A percentile compares a stretch with the other conserved stretches of the same genome.
Evolutionary conservation across 2,113 vertebrate genomes (phyloP).

Genomic region (Setophaga coronata): DNA sequence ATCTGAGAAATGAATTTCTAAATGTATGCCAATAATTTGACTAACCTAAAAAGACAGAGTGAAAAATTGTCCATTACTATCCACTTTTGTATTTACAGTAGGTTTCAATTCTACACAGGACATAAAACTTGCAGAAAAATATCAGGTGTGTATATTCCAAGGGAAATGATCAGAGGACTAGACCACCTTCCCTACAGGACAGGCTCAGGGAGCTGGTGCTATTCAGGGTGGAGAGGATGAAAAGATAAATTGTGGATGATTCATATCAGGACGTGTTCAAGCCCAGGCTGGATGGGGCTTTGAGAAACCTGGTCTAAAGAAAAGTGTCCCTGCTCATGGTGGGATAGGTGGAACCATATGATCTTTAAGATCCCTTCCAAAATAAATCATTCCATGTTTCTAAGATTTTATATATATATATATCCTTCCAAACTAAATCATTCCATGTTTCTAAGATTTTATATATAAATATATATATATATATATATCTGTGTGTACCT

Average conservation of each 20-base stretch:
- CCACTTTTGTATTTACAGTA: neutral
- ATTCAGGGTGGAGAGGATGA: neutral
- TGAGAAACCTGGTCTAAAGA: neutral
- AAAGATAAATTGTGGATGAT: neutral
- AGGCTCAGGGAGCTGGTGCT: rapidly evolving
- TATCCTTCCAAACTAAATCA: too few relatives aligned
- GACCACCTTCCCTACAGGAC: neutral
- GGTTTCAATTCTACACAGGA: neutral
- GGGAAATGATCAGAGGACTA: rapidly evolving
- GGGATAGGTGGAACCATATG: neutral
- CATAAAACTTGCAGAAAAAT: neutral
- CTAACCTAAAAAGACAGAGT: neutral
- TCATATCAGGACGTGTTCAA: neutral
- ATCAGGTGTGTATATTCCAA: rapidly evolving
- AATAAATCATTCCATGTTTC: neutral
- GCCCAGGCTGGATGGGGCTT: neutral
- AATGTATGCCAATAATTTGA: neutral
- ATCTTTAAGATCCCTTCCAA: neutral
- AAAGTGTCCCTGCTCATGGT: neutral
- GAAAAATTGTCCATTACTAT: neutral
- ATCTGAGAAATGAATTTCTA: neutral
- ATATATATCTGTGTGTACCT: too few relatives aligned
- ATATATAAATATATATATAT: too few relatives aligned
- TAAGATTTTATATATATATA: neutral
- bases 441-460: too few relatives aligned